These are phyloP conservation scores for Galleria mellonella DNA, from an alignment of 1,140 invertebrate species.

Conservation along the genomic window DNA sequence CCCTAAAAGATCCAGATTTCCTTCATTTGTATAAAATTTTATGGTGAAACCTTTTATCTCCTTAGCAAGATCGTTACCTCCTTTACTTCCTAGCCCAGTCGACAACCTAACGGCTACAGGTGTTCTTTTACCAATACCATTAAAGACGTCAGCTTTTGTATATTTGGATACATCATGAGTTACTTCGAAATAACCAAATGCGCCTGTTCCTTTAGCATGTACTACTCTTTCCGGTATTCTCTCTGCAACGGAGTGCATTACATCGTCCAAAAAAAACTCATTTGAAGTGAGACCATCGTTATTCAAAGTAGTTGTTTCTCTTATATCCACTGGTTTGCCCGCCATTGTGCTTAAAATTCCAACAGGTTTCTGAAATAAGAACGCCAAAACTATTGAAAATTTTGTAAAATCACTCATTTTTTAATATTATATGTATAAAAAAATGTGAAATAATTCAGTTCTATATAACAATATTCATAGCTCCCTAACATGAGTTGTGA, in stretches of 20 bases:
- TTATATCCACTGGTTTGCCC: no score
- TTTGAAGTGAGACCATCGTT: no score
- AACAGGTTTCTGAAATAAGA: no score
- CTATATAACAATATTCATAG: no score
- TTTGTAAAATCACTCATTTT: no score
- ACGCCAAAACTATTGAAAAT: no score
- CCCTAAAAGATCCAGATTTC: constrained; percentile 81
- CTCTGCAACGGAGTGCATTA: background rate
- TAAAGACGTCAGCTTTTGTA: constrained; percentile 87
- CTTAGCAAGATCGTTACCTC: constrained; percentile 85
- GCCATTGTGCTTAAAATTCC: no score
- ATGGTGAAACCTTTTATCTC: constrained; percentile 80
- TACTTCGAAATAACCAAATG: constrained; percentile 95
- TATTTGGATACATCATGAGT: constrained; percentile 92
- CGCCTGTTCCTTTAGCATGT: constrained; percentile 94
- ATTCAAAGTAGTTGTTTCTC: no score
- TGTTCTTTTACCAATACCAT: constrained; percentile 88
- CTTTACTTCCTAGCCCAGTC: constrained; percentile 87
- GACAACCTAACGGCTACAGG: constrained; percentile 82
- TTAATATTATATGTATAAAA: no score
- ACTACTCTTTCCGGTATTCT: constrained; percentile 5
- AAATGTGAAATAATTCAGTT: no score
- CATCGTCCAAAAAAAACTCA: no score
- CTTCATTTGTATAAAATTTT: constrained; percentile 83
- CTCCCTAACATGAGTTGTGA: no score